A percentile compares a stretch with the other conserved stretches of the same genome.
phyloP scores from a whole-genome alignment of 2,888 invertebrate species.

The Oscheius sp. region DNA sequence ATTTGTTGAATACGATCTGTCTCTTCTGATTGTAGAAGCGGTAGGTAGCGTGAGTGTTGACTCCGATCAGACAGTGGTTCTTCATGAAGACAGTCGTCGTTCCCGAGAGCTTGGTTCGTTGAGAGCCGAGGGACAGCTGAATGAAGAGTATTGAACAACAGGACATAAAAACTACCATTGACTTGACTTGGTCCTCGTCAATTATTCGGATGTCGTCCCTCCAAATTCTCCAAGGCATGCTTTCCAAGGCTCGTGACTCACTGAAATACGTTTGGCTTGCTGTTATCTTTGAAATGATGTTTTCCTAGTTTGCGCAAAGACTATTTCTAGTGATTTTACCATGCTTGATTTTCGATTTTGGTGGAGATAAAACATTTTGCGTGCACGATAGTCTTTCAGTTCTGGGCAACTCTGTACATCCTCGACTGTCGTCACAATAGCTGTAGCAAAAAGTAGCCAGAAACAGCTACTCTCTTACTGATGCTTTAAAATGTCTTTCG shows the following conservation, averaged over 20 bases:
- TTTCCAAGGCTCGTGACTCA: conserved; percentile 48
- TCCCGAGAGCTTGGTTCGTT: conserved; percentile 52
- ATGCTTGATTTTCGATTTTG: too few species aligned
- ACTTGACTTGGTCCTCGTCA: conserved; percentile 58
- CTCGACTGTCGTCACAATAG: too few species aligned
- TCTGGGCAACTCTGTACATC: too few species aligned
- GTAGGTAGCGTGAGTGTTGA: conserved; percentile 57
- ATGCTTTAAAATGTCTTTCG: too few species aligned
- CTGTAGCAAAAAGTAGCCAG: too few species aligned
- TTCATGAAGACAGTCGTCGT: conserved; percentile 48
- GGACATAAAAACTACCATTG: conserved; percentile 40
- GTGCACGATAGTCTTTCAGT: too few species aligned
- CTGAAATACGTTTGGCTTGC: conserved; percentile 36
- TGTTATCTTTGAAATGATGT: too few species aligned
- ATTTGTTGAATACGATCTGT: conserved; percentile 48
- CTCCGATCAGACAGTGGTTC: conserved; percentile 69
- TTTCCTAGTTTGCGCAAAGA: too few species aligned
- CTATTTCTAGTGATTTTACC: too few species aligned
- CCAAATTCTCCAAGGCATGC: conserved; percentile 59
- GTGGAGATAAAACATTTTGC: too few species aligned
- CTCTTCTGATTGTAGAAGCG: conserved; percentile 50
- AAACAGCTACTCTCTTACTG: too few species aligned
- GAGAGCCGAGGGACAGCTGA: conserved; percentile 52
- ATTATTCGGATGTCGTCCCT: conserved; percentile 54
- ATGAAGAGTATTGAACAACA: neutral